Percentiles rank a stretch among this genome's conserved stretches.
Conservation (phyloP, 2,113 vertebrate species). For the Halichoerus grypus region DNA sequence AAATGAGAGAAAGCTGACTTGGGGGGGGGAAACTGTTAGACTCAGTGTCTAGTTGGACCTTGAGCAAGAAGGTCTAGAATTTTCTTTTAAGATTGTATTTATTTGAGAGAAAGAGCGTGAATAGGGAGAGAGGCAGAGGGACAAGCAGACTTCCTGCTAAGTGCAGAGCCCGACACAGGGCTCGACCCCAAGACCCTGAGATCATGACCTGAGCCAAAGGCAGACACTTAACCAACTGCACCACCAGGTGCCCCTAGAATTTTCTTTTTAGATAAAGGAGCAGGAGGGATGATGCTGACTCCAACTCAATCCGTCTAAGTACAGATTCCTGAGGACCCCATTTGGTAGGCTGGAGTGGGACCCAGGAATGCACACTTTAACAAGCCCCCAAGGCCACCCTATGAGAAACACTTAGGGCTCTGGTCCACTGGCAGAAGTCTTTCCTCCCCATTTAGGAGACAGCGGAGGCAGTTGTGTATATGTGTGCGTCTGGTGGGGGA, state of each 20-base stretch:
- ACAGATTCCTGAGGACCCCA: not conserved
- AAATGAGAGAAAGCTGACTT: not conserved
- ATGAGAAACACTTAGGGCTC: not conserved
- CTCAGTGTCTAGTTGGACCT: not conserved
- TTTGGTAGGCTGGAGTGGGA: not conserved
- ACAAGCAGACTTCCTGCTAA: no score
- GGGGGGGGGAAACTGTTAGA: not conserved
- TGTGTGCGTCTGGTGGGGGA: no score
- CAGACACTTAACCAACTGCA: not conserved
- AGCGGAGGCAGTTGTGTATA: not conserved
- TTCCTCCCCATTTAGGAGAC: not conserved
- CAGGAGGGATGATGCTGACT: not conserved
- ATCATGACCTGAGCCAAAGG: not conserved
- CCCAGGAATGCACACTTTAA: accelerated
- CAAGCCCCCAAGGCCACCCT: no score
- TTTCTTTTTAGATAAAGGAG: not conserved
- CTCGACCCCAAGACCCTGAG: not conserved
- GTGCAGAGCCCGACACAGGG: no score
- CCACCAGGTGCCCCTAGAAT: not conserved
- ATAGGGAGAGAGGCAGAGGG: no score
- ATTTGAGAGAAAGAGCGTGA: no score
- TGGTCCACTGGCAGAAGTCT: not conserved
- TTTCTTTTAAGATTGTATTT: not conserved
- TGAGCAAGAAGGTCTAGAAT: not conserved
- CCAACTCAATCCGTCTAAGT: no score